Conservation (phyloP, 2,888 invertebrate species). For the Eupithecia dodoneata region DNA sequence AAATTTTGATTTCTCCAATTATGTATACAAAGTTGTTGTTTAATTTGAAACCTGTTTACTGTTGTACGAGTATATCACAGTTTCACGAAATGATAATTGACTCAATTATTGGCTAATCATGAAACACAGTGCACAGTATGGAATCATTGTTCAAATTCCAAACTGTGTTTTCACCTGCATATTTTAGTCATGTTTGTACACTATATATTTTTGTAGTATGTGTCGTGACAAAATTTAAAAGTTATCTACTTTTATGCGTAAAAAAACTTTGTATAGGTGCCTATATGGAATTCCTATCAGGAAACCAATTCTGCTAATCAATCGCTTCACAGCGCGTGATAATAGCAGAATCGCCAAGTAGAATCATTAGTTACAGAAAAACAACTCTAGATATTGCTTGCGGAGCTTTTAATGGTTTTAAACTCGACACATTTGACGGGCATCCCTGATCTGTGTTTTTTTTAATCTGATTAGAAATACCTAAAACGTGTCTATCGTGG, state of each 20-base stretch:
- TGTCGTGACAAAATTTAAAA: not conserved
- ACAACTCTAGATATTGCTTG: no score
- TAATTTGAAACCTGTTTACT: not conserved
- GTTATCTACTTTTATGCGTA: not conserved
- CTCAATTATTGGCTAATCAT: not conserved
- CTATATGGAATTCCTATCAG: not conserved
- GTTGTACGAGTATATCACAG: not conserved
- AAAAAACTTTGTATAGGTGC: not conserved
- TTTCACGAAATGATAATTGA: not conserved
- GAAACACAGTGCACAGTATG: not conserved
- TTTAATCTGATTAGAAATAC: no score
- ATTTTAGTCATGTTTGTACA: not conserved
- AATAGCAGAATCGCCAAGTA: no score
- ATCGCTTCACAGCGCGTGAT: no score
- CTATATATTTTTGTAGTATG: not conserved
- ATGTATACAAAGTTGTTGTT: not conserved
- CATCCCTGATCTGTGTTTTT: no score
- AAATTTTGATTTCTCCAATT: constrained; percentile 1
- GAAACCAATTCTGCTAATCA: not conserved
- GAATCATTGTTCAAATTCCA: not conserved
- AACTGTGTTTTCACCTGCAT: not conserved
- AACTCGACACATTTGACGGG: no score
- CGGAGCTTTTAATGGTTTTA: no score
- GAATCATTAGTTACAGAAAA: no score
- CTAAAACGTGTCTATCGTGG: no score